Base-by-base conservation (phyloP, 2,113 vertebrate genomes). In the Gobiocypris rarus region DNA sequence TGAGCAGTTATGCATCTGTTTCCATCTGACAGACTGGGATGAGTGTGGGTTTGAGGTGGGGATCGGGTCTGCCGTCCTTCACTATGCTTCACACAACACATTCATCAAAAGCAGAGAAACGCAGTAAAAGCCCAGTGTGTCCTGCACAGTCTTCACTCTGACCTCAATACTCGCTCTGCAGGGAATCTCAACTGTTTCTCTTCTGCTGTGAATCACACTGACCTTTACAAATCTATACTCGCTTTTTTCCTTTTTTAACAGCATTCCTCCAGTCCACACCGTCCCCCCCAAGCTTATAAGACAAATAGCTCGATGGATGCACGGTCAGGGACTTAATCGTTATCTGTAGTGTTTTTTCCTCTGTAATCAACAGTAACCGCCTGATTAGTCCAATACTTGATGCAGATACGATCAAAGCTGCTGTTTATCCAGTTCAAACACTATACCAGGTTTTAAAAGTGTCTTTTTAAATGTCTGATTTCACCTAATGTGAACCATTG, bases 221-320 rank as follows among this genome's bases (percentile, higher is more conserved):
- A 93, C 91, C 92, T 93, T 93, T 91, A 86, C 89, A 86, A 89
- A 90, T 87, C 81, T 56, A 70, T 56, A 52, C 78, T 52, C 3
- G 78, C 22, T 54, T 70, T 80, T 67, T 56, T 15, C 13, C 48
- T 41, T 70, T 80, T 67, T 85, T 31, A 63, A 77, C 70, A 87
- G 38, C 17, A 41, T 82, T 80, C 41, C 59, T 80, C n/a, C 14
- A 31, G 24, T 80, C 41, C 41, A 48, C 77, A 65, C 59, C 77
- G 59, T 26, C 26, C 54, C 52, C 31, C 54, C 28, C 8, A 78
- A 43, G 34, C 75, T 24, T 58, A 43, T 59, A 59, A 59, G 54
- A 59, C 56, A 61, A 41, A 58, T 26, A 45, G 28, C 52, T n/a
- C 70, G 7, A 52, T 15, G 24, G 52, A 77, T 77, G 19, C 52